A percentile compares a stretch with the other conserved stretches of the same genome.
Evolutionary conservation across 1,140 invertebrate genomes (phyloP).

Genomic region (Metaphire vulgaris): DNA sequence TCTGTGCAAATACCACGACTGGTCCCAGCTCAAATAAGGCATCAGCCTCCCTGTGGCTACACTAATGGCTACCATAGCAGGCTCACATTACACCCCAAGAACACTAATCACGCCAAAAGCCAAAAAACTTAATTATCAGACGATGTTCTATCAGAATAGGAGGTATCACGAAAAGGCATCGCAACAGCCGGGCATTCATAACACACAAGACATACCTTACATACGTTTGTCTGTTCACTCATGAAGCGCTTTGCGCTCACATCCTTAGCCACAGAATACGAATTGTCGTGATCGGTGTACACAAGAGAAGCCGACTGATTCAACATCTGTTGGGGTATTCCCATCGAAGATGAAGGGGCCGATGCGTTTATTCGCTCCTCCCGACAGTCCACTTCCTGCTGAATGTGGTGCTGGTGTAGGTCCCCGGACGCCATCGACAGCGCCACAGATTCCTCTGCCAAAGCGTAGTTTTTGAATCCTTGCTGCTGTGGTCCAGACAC

Average conservation of each 20-base stretch:
- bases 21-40: no score
- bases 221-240: slow-evolving; percentile 59
- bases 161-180: no score
- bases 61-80: no score
- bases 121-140: no score
- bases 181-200: no score
- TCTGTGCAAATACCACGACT: no score
- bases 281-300: background rate
- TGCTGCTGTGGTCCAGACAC: background rate
- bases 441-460: background rate
- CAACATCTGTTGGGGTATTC: background rate
- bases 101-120: no score
- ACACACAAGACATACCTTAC: slow-evolving; percentile 57
- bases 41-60: no score
- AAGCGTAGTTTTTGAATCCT: background rate
- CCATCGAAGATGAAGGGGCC: background rate
- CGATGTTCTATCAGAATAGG: no score
- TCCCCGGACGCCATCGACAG: background rate
- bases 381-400: background rate
- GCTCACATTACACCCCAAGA: no score
- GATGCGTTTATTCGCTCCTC: background rate
- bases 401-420: background rate
- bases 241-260: slow-evolving; percentile 45
- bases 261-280: slow-evolving; percentile 26
- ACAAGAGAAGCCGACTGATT: background rate